These are phyloP conservation scores for Laodelphax striatellus DNA, from an alignment of 1,140 invertebrate species.

Conservation along the genomic window DNA sequence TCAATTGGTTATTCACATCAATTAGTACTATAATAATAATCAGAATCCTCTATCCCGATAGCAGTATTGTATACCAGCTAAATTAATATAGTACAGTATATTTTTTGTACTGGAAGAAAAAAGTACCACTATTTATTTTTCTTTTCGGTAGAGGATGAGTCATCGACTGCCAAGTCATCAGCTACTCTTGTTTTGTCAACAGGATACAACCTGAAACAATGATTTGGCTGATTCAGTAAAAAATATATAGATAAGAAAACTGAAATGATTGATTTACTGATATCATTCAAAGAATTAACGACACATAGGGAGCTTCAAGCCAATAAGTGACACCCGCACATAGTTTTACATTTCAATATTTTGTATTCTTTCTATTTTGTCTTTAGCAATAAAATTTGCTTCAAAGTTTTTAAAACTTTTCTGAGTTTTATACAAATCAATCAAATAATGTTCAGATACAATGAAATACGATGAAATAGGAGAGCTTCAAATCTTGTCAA, in stretches of 20 bases:
- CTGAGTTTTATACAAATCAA: not conserved
- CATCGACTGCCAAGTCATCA: constrained; percentile 35
- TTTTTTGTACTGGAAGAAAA: too few species aligned
- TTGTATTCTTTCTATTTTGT: not conserved
- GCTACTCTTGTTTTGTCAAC: constrained; percentile 82
- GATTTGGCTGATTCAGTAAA: constrained; percentile 9
- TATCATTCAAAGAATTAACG: not conserved
- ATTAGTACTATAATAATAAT: too few species aligned
- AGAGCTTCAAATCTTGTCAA: too few species aligned
- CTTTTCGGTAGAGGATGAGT: not conserved
- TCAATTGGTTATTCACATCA: too few species aligned
- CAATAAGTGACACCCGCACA: not conserved
- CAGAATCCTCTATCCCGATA: too few species aligned
- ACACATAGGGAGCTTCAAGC: too few species aligned
- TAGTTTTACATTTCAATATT: not conserved
- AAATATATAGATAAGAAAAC: not conserved
- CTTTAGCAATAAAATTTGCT: not conserved
- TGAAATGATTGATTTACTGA: too few species aligned
- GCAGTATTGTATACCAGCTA: too few species aligned
- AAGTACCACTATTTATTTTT: too few species aligned
- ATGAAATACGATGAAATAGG: too few species aligned
- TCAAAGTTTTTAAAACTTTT: not conserved
- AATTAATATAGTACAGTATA: too few species aligned
- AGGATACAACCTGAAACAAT: constrained; percentile 71
- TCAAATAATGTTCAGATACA: too few species aligned